Evolutionary conservation across 1,140 invertebrate species (phyloP), one percentile per base, ranked within the genome.

Genomic region (Drosophila kanapiae): DNA sequence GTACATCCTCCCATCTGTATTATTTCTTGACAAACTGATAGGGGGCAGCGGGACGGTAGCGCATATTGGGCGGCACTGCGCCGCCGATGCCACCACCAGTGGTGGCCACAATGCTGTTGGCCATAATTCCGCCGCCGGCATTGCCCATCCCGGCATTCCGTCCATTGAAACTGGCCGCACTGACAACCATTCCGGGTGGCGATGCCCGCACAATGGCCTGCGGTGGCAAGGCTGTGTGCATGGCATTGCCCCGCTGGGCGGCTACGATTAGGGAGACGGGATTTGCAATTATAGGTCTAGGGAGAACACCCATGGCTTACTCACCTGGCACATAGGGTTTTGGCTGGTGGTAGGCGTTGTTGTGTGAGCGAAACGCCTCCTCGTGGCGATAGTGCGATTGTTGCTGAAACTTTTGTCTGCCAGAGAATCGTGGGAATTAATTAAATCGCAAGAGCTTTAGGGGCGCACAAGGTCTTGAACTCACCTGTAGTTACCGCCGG

Each of bases 301-400:
- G 5, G 8, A 14, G 6, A 10, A 38, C 9, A 38, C 9, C 2
- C 18, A 7, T 23, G 51, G 5, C 8, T 0, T 8, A 81, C 70
- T 90, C 58, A 92, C 91, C 87, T 92, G 91, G 91, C 84, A 92
- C 91, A 86, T 92, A 92, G 77, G 91, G 91, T 71, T 92, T 92
- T 86, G 84, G 91, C 80, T 92, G 91, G 79, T 92, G 87, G 71
- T 92, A 91, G 58, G 82, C 78, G 58, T 91, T 92, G 56, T 91
- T 92, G 51, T 92, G 91, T 80, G 91, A 91, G 80, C 91, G 91
- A 67, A 92, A 92, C 84, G 92, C 91, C 75, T 92, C 91, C 78
- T 92, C 92, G 70, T 92, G 91, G 72, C 91, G 91, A 80, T 92
- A 91, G 69, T 92, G 91, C 72, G 87, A 91, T 84, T 92, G 91